Conservation (phyloP, 2,113 vertebrate species). For the Varanus komodoensis region DNA sequence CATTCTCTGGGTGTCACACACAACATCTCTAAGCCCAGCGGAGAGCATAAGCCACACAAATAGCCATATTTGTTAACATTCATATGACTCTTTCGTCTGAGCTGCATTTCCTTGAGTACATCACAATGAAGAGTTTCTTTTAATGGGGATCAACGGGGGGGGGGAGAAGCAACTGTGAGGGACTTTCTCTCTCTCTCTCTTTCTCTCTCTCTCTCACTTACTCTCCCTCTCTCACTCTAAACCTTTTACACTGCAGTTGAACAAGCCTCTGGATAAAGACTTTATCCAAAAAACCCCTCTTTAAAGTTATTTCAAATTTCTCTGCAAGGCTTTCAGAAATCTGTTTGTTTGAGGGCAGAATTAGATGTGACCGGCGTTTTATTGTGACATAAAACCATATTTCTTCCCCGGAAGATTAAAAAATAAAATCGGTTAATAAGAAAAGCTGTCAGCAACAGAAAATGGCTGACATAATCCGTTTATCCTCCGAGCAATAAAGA, state of each 20-base stretch:
- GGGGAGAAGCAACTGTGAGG: slow-evolving; percentile 72
- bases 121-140: slow-evolving; percentile 76
- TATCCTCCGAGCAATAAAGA: slow-evolving; percentile 99
- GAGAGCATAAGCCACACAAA: slow-evolving; percentile 75
- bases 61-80: slow-evolving; percentile 77
- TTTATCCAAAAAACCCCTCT: slow-evolving; percentile 92
- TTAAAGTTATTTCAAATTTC: slow-evolving; percentile 99
- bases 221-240: slow-evolving; percentile 80
- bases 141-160: slow-evolving; percentile 73
- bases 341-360: slow-evolving; percentile 99
- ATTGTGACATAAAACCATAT: slow-evolving; percentile 99
- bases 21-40: slow-evolving; percentile 73
- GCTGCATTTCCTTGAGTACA: slow-evolving; percentile 72
- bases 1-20: slow-evolving; percentile 76
- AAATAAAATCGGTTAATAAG: slow-evolving; percentile 99
- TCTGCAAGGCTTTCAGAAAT: slow-evolving; percentile 99
- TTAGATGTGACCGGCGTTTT: slow-evolving; percentile 99
- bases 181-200: slow-evolving; percentile 70
- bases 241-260: slow-evolving; percentile 94
- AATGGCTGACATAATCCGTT: slow-evolving; percentile 99
- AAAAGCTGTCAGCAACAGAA: slow-evolving; percentile 99
- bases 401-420: slow-evolving; percentile 99
- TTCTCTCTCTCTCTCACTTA: slow-evolving; percentile 71
- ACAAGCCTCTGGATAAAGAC: slow-evolving; percentile 97
- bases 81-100: slow-evolving; percentile 70